Evolutionary conservation across 1,140 invertebrate genomes (phyloP), one percentile per base, ranked within the genome.

Genomic region (Cecropterus lyciades): DNA sequence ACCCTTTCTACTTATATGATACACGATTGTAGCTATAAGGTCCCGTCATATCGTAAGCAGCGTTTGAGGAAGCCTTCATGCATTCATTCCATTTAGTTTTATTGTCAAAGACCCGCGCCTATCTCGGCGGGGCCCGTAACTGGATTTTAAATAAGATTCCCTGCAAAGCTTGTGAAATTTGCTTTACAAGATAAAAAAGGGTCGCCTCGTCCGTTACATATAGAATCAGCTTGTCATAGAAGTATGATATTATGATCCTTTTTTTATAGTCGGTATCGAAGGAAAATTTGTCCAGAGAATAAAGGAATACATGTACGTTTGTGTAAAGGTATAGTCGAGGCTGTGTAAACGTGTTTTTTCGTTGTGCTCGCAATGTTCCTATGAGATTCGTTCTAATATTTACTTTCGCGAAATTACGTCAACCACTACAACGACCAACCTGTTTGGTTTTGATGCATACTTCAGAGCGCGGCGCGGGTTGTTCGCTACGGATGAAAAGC

Each of bases 41-140:
- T 60, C 77, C 75, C 79, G 77, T 86, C 83, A 87, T 89, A 87
- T 87, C 85, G 81, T 57, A 72, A 79, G 77, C 82, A 60, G 64
- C 77, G 79, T 75, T 85, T 83, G 78, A 85, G 81, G 83, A 84
- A 83, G 79, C 80, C 81, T 83, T 84, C 82, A 84, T 81, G 80
- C 81, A 90, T 89, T 91, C 86, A 85, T 91, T 91, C 85, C 86
- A 91, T 91, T 91, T 89, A 86, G 88, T 91, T 91, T 91, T 91
- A 91, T 88, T 91, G 85, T 87, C 77, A 75, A 75, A 82, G 87
- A 77, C 79, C 85, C 86, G 83, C 80, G 82, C 88, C 85, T 89
- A 91, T 91, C 88, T 85, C 80, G 62, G 71, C 69, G 69, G 74
- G 72, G 71, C 75, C 78, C 81, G 79, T 91, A 88, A 91, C 88